Base-by-base conservation (phyloP, 1,140 invertebrate species). In the Nixonia krombeini region DNA sequence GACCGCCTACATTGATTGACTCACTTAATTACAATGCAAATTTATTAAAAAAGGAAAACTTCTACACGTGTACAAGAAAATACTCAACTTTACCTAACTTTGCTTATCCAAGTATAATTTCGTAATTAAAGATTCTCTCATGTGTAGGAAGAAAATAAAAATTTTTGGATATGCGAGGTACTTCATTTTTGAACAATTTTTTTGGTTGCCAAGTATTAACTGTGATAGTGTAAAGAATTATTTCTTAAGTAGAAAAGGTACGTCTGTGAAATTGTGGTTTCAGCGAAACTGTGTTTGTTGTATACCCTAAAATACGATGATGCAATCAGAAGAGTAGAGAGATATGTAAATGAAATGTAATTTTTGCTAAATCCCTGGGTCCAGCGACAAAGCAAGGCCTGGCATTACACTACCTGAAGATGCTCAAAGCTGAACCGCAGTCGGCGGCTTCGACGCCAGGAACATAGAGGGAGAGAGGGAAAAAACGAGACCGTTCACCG, bases 281-380 rank as follows among this genome's bases (percentile, higher is more conserved):
- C n/a, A n/a, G n/a, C n/a, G n/a, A 28, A 57, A 37, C 16, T n/a
- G 18, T 17, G 4, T 26, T 10, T 35, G 18, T 29, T 64, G 33
- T 46, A 10, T 46, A 37, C 47, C 25, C 31, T 37, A 63, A 46
- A 62, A 56, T 50, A 59, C 23, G 45, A 35, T 37, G 9, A 26
- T 55, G 33, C 64, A 64, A 67, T 46, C 33, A 50, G 33, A 72
- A 49, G 62, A 21, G 58, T 52, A 25, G 35, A 46, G 49, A 70
- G 65, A 70, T 74, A 72, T 74, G 68, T 65, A 74, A 75, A 77
- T 73, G 69, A 73, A 72, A 70, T 74, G 61, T 62, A 77, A 74
- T 74, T 65, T 73, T 75, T 69, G 29, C 63, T 68, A 64, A 77
- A 73, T 42, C 65, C 31, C 41, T 46, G 16, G 46, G 29, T 46